phyloP scores from a whole-genome alignment of 1,140 invertebrate genomes.

The Drosophila punjabiensis region DNA sequence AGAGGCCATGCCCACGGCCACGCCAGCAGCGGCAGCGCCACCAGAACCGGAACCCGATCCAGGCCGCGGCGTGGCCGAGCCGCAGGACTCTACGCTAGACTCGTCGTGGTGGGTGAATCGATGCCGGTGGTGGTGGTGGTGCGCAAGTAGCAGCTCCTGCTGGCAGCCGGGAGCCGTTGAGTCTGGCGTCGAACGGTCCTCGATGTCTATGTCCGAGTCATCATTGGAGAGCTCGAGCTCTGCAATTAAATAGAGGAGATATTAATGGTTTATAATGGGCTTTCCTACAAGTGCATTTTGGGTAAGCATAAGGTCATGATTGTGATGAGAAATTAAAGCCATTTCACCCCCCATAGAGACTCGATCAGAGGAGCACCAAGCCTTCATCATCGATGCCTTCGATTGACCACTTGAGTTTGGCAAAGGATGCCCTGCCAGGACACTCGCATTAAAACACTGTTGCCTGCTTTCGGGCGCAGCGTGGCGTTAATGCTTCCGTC shows the following conservation, averaged over 20 bases:
- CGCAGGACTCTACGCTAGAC: conserved; percentile 74
- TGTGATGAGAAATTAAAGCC: background rate
- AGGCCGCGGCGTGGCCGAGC: conserved; percentile 54
- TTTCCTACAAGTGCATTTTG: background rate
- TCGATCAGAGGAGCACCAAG: background rate
- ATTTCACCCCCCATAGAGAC: background rate
- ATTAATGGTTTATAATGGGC: background rate
- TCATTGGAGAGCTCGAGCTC: conserved; percentile 82
- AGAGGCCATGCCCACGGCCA: background rate
- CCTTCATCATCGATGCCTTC: conserved; percentile 5
- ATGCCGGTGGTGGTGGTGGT: conserved; percentile 32
- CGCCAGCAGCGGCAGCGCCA: background rate
- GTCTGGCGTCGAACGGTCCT: conserved; percentile 85
- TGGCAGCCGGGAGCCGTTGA: conserved; percentile 71
- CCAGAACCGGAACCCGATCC: conserved; percentile 17
- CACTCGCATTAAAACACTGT: conserved; percentile 25
- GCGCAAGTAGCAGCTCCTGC: conserved; percentile 54
- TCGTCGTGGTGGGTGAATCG: conserved; percentile 63
- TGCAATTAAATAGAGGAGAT: conserved; percentile 5
- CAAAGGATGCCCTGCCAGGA: background rate
- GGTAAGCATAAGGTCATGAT: background rate
- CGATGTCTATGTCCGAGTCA: conserved; percentile 84
- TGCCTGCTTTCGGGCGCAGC: conserved; percentile 59
- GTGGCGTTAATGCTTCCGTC: conserved; percentile 60
- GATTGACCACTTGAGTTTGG: conserved; percentile 18